A percentile compares a stretch with the other conserved stretches of the same genome.
Evolutionary conservation across 2,797 vertebrate genomes (phyloP).

Genomic region (Eospalax fontanierii): DNA sequence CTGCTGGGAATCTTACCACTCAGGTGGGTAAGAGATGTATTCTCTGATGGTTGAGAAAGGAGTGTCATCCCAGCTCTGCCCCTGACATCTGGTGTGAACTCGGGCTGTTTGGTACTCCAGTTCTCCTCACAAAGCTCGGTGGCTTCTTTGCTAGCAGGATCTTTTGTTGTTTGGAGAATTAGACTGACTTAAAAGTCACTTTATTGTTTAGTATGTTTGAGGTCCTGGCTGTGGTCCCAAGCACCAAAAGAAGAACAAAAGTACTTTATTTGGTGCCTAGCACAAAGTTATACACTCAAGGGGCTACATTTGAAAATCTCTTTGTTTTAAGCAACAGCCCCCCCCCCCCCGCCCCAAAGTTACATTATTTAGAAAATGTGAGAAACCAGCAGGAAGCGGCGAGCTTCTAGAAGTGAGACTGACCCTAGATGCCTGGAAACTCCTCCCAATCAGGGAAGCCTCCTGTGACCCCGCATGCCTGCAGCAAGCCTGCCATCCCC

Average conservation of each 20-base stretch:
- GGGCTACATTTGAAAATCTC: neutral
- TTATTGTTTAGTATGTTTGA: neutral
- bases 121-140: neutral
- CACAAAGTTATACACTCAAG: neutral
- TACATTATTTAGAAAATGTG: neutral
- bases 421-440: neutral
- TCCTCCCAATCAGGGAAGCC: neutral
- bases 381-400: constrained; percentile 9
- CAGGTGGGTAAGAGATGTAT: neutral
- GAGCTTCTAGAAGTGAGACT: neutral
- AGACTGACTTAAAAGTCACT: constrained; percentile 2
- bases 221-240: neutral
- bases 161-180: neutral
- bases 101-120: neutral
- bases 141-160: neutral
- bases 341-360: neutral
- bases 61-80: neutral
- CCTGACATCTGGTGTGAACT: neutral
- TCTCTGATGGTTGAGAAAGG: neutral
- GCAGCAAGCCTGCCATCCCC: neutral
- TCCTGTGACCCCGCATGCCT: neutral
- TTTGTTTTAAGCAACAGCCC: neutral
- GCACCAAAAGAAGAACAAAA: neutral
- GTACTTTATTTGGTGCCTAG: neutral
- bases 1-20: neutral